Percentiles rank a stretch among this genome's conserved stretches.
phyloP scores from a whole-genome alignment of 2,113 vertebrate species.

The Lophochroa leadbeateri region DNA sequence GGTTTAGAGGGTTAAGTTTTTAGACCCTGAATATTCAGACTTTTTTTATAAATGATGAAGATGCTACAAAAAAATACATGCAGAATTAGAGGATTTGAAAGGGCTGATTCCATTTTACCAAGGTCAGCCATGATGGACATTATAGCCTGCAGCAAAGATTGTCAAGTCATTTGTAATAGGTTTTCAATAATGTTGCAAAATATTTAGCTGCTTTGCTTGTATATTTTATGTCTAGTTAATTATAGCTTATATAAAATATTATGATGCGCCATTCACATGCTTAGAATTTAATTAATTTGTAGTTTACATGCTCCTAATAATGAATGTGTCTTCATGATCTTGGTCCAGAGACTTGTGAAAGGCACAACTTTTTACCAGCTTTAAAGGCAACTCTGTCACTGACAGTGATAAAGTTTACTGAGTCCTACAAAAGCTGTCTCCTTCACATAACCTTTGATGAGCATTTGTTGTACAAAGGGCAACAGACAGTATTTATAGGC shows the following conservation, averaged over 20 bases:
- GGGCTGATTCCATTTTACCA: neutral
- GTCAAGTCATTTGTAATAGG: neutral
- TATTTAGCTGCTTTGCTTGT: neutral
- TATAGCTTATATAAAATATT: slow-evolving; percentile 25
- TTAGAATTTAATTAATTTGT: slow-evolving; percentile 12
- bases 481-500: neutral
- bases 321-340: neutral
- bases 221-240: slow-evolving; percentile 6
- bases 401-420: slow-evolving; percentile 13
- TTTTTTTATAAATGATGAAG: neutral
- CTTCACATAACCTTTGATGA: slow-evolving; percentile 12
- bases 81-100: neutral
- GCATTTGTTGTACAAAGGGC: neutral
- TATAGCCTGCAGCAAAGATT: neutral
- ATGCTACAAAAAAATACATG: neutral
- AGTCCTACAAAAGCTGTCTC: neutral
- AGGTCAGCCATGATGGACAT: neutral
- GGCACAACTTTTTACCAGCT: neutral
- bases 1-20: neutral
- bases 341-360: neutral
- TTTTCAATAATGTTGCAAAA: neutral
- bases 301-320: neutral
- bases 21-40: neutral
- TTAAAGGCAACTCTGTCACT: neutral
- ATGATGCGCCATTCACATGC: neutral